Evolutionary conservation across 2,888 invertebrate genomes (phyloP).

Genomic region (Trichogramma evanescens): DNA sequence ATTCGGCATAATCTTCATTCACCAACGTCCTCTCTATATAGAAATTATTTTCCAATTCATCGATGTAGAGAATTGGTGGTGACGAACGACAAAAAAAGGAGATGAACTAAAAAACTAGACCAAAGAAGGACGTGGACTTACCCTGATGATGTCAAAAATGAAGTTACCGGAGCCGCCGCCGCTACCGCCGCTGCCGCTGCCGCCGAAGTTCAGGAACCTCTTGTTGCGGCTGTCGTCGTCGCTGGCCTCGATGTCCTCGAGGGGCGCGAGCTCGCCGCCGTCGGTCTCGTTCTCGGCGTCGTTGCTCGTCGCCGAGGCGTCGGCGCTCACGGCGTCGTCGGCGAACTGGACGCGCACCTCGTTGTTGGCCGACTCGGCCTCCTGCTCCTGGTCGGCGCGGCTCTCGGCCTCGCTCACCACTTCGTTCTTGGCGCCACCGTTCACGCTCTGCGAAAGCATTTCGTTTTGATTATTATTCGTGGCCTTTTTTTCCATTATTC

Average conservation of each 20-base stretch:
- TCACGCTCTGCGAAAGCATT: slow-evolving; percentile 37
- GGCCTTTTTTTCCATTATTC: background rate
- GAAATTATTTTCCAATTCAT: no score
- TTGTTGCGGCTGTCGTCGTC: slow-evolving; percentile 79
- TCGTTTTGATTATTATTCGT: background rate
- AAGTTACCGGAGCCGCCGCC: slow-evolving; percentile 78
- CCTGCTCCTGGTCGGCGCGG: slow-evolving; percentile 24
- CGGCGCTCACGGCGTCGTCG: slow-evolving; percentile 32
- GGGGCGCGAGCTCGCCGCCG: slow-evolving; percentile 62
- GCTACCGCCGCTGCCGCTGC: slow-evolving; percentile 45
- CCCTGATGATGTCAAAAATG: slow-evolving; percentile 82
- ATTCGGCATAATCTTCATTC: no score
- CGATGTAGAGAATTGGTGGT: no score
- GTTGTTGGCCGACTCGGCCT: slow-evolving; percentile 58
- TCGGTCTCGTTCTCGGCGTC: slow-evolving; percentile 55
- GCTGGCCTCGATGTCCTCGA: slow-evolving; percentile 63
- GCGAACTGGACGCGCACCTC: slow-evolving; percentile 59
- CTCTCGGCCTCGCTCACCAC: slow-evolving; percentile 36
- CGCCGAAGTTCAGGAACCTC: slow-evolving; percentile 66
- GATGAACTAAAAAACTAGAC: no score
- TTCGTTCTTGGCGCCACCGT: slow-evolving; percentile 45
- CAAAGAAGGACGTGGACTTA: slow-evolving; percentile 50
- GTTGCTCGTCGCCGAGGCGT: slow-evolving; percentile 23
- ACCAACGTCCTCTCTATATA: no score
- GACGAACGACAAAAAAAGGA: no score